phyloP scores from a whole-genome alignment of 2,888 invertebrate genomes.

The Ligdia adustata region DNA sequence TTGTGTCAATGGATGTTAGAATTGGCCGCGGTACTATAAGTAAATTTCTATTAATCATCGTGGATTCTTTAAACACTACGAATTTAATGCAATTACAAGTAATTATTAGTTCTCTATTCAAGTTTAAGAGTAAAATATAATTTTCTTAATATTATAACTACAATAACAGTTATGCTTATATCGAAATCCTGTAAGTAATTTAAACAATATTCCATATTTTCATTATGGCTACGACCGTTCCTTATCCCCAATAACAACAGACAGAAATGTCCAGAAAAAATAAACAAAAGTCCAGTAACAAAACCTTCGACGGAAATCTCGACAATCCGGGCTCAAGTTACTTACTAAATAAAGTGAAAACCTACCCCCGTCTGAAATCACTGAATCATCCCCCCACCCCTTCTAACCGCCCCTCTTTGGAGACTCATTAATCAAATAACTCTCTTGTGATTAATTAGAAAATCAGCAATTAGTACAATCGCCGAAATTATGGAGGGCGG shows the following conservation, averaged over 20 bases:
- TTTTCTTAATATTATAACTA: too few relatives aligned
- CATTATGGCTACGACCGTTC: too few relatives aligned
- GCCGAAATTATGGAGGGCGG: constrained; percentile 55
- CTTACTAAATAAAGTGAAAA: constrained; percentile 69
- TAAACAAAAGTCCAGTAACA: constrained; percentile 34
- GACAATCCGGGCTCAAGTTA: constrained; percentile 47
- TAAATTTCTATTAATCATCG: too few relatives aligned
- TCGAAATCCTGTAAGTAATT: too few relatives aligned
- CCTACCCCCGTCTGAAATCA: constrained; percentile 57
- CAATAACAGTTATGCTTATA: too few relatives aligned
- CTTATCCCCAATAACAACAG: constrained; percentile 2
- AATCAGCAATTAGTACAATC: constrained; percentile 77
- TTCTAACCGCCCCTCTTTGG: constrained; percentile 43
- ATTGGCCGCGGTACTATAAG: too few relatives aligned
- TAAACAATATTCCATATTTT: too few relatives aligned
- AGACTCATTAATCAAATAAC: constrained; percentile 79
- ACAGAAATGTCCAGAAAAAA: constrained; percentile 33
- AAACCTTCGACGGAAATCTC: constrained; percentile 31
- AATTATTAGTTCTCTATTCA: too few relatives aligned
- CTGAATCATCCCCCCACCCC: constrained; percentile 57
- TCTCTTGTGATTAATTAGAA: constrained; percentile 78
- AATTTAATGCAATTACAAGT: too few relatives aligned
- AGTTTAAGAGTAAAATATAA: too few relatives aligned
- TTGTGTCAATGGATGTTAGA: constrained; percentile 42
- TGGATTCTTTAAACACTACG: too few relatives aligned